Evolutionary conservation across 2,113 vertebrate species (phyloP), one percentile per base, ranked within the genome.

Genomic region (Clarias macrocephalus): DNA sequence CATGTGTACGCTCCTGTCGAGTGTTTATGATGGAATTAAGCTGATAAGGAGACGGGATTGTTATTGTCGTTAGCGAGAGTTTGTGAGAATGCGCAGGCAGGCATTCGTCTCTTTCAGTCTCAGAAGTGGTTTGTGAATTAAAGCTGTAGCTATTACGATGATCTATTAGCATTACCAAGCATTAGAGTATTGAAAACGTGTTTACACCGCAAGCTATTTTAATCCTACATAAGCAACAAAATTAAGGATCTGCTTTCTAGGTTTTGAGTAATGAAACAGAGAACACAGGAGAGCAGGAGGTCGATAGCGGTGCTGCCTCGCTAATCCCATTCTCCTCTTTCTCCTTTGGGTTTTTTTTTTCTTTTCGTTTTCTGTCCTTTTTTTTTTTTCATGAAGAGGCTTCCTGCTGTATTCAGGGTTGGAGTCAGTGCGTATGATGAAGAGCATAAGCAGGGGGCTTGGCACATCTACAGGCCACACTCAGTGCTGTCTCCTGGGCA

Each of bases 401-500:
- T 48, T 82, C 80, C 37, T 52, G 80, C 37, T 66, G 80, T 65
- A 82, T 33, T 16, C 33, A 11, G 30, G 15, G 80, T 52, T 28
- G 62, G 60, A 65, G 23, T 63, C 23, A 3, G 37, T 13, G 37
- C 11, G 13, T 82, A 82, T 82, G 80, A 82, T 82, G 80, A 52
- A 82, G 80, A 82, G 62, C 60, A 16, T 52, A 62, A 66, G 80
- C 60, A 82, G 80, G 62, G 80, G 80, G 80, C 37, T 82, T 82
- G 80, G 80, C 60, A 82, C 37, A 52, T 65, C 60, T 66, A 82
- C 60, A 82, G 80, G 59, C 33, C 80, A 82, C 80, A 82, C 60
- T 52, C 62, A n/a, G 23, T 0, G 77, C 83, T 88, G 87, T 91
- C 85, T 92, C 88, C 89, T 89, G 91, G 89, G 91, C 87, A 72